A percentile compares a stretch with the other conserved stretches of the same genome.
Conservation (phyloP, 1,140 invertebrate genomes). For the Zaprionus nigranus region DNA sequence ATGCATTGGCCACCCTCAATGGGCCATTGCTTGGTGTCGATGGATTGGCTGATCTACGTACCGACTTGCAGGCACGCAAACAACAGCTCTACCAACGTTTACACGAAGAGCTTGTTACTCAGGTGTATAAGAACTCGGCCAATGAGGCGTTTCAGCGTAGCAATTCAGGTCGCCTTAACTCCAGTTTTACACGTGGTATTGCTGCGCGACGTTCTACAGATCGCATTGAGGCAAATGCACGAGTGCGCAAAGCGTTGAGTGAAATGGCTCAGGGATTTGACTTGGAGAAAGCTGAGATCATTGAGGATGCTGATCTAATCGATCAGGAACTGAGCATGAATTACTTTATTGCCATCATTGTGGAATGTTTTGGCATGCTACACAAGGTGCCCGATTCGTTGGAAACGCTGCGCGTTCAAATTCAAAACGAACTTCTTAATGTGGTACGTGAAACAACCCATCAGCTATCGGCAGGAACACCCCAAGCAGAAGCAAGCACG, state of each 20-base stretch:
- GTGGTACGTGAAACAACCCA: conserved; percentile 92
- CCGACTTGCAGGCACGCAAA: conserved; percentile 90
- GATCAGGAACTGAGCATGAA: conserved; percentile 89
- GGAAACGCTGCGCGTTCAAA: conserved; percentile 92
- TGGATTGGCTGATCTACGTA: conserved; percentile 91
- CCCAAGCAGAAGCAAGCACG: conserved; percentile 15
- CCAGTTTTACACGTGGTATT: conserved; percentile 86
- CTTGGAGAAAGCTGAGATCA: conserved; percentile 84
- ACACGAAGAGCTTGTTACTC: conserved; percentile 90
- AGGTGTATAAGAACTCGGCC: conserved; percentile 90
- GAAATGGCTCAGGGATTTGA: conserved; percentile 84
- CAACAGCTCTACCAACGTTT: conserved; percentile 90
- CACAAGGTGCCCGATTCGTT: conserved; percentile 93
- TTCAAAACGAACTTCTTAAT: conserved; percentile 91
- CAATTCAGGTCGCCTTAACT: conserved; percentile 86
- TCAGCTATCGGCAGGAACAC: conserved; percentile 87
- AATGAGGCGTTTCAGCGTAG: conserved; percentile 87
- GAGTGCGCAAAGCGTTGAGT: conserved; percentile 84
- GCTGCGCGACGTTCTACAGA: conserved; percentile 85
- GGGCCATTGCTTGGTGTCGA: conserved; percentile 91
- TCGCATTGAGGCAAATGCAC: conserved; percentile 84
- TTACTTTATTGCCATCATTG: conserved; percentile 91
- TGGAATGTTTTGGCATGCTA: conserved; percentile 94
- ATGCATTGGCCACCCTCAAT: conserved; percentile 88
- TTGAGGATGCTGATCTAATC: conserved; percentile 87